Conservation (phyloP, 35 echinoderm and acorn worm genomes). For the Apostichopus japonicus region DNA sequence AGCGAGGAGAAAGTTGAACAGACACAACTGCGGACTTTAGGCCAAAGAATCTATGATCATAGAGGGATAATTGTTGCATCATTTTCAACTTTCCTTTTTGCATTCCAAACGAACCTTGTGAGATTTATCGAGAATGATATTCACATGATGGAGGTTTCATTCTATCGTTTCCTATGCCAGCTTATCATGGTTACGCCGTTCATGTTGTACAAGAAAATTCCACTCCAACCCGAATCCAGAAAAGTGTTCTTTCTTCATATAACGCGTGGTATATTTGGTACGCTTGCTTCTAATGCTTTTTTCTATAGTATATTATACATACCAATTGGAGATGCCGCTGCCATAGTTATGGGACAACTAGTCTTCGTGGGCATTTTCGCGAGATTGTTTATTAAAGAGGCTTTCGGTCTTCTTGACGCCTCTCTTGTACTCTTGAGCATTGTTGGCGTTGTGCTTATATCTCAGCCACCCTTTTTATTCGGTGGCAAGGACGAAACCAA, state of each 20-base stretch:
- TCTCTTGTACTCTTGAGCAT: neutral
- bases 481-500: neutral
- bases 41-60: neutral
- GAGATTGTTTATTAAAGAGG: slow-evolving; percentile 8
- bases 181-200: neutral
- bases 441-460: neutral
- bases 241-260: neutral
- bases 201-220: neutral
- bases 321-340: neutral
- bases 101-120: slow-evolving; percentile 1
- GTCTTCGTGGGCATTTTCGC: slow-evolving; percentile 21
- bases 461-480: slow-evolving; percentile 6
- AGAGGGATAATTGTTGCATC: neutral
- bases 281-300: neutral
- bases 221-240: neutral
- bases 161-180: neutral
- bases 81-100: slow-evolving; percentile 11
- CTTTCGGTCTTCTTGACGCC: neutral
- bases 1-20: neutral
- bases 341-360: neutral
- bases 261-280: neutral
- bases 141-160: slow-evolving; percentile 15
- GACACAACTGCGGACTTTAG: neutral
- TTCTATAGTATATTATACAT: slow-evolving; percentile 6
- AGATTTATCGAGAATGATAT: slow-evolving; percentile 22